Conservation (phyloP, 2,888 invertebrate species). For the Hemithea aestivaria region DNA sequence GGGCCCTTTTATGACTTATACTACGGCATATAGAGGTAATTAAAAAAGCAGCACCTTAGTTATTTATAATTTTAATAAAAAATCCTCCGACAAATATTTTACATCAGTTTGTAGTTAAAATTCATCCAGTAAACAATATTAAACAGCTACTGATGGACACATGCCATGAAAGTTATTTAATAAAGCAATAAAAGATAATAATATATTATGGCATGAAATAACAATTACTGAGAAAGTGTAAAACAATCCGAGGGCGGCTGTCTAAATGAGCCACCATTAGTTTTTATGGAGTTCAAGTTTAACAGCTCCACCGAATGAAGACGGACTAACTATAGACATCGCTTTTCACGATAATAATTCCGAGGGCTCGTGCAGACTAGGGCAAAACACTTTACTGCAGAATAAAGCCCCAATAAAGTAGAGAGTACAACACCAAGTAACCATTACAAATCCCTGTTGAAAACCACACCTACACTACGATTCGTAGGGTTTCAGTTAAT, state of each 20-base stretch:
- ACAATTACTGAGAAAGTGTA: slow-evolving; percentile 29
- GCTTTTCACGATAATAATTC: slow-evolving; percentile 30
- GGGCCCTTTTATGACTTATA: too few species aligned
- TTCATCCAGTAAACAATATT: too few species aligned
- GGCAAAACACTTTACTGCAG: background rate
- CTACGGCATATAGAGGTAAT: too few species aligned
- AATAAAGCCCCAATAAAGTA: background rate
- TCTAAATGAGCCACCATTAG: slow-evolving; percentile 48
- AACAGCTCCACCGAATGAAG: slow-evolving; percentile 36
- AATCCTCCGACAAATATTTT: too few species aligned
- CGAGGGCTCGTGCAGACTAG: slow-evolving; percentile 7
- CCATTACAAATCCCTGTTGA: too few species aligned
- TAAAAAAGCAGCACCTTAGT: too few species aligned
- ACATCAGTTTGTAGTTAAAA: too few species aligned
- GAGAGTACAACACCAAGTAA: too few species aligned
- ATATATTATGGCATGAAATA: slow-evolving; percentile 23
- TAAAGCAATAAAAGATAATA: slow-evolving; percentile 6
- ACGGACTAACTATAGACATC: slow-evolving; percentile 38
- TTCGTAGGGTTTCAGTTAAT: too few species aligned
- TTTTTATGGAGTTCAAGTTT: slow-evolving; percentile 52
- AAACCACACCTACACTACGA: too few species aligned
- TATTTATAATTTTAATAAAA: too few species aligned
- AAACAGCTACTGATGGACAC: too few species aligned
- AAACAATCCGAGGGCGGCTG: slow-evolving; percentile 29
- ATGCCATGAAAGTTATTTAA: background rate